phyloP scores from a whole-genome alignment of 2,888 invertebrate species.

The Dryadula phaetusa region DNA sequence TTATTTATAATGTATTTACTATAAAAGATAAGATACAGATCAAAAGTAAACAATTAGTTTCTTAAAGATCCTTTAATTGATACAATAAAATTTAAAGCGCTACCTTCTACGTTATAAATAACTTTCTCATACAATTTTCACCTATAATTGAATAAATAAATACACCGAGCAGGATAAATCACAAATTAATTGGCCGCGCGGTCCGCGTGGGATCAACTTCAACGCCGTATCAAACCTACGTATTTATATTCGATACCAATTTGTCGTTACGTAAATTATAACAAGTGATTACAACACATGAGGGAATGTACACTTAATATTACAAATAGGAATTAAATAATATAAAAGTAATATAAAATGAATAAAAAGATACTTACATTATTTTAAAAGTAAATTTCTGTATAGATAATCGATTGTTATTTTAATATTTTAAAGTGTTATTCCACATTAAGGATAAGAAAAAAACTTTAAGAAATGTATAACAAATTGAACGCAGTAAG shows the following conservation, averaged over 20 bases:
- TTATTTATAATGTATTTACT: too few relatives aligned
- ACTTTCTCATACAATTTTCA: constrained; percentile 33
- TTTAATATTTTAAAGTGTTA: too few relatives aligned
- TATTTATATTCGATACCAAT: constrained; percentile 35
- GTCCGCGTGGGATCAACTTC: constrained; percentile 44
- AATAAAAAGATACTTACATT: too few relatives aligned
- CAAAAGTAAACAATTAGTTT: too few relatives aligned
- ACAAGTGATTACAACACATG: constrained; percentile 25
- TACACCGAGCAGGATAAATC: constrained; percentile 46
- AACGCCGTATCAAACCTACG: constrained; percentile 31
- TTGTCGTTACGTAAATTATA: constrained; percentile 29
- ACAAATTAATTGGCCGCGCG: constrained; percentile 48
- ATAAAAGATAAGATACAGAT: too few relatives aligned
- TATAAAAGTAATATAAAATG: background rate
- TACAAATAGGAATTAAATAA: background rate
- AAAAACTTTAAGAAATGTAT: too few relatives aligned
- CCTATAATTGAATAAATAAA: constrained; percentile 33
- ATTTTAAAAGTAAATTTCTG: too few relatives aligned
- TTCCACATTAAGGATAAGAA: too few relatives aligned
- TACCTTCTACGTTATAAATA: constrained; percentile 11
- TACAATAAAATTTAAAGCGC: constrained; percentile 4
- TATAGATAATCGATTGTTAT: too few relatives aligned
- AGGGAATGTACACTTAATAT: background rate
- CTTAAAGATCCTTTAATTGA: background rate
- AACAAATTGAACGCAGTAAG: too few relatives aligned